Evolutionary conservation across 2,888 invertebrate species (phyloP).

Genomic region (Orthosia cruda): DNA sequence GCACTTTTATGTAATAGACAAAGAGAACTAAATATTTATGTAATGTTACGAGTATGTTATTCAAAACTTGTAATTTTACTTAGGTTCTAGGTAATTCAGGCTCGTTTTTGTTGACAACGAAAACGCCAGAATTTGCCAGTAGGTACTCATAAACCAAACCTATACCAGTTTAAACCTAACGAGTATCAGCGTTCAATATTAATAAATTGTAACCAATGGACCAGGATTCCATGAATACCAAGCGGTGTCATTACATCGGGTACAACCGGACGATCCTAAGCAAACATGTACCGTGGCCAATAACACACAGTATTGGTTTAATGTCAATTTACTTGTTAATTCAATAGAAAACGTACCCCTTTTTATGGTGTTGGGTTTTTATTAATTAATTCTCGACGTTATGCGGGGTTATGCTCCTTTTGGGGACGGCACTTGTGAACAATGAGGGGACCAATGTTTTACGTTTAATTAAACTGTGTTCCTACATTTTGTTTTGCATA

Average conservation of each 20-base stretch:
- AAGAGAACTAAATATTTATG: too few relatives aligned
- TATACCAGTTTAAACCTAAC: conserved; percentile 33
- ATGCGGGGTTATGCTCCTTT: conserved; percentile 29
- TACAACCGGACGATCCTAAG: conserved; percentile 65
- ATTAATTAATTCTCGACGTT: conserved; percentile 55
- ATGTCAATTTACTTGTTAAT: conserved; percentile 67
- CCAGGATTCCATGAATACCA: conserved; percentile 63
- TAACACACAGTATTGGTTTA: conserved; percentile 64
- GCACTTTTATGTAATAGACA: too few relatives aligned
- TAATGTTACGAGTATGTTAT: neutral
- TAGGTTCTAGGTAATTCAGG: too few relatives aligned
- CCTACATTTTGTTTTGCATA: conserved; percentile 24
- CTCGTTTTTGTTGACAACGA: too few relatives aligned
- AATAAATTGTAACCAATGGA: conserved; percentile 63
- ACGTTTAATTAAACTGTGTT: conserved; percentile 12
- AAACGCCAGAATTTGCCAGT: neutral
- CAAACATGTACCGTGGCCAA: conserved; percentile 60
- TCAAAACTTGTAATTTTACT: too few relatives aligned
- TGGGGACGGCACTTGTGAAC: conserved; percentile 21
- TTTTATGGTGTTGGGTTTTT: conserved; percentile 51
- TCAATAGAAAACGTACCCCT: conserved; percentile 60
- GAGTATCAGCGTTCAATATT: conserved; percentile 53
- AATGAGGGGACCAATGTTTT: conserved; percentile 34
- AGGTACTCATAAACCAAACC: conserved; percentile 28
- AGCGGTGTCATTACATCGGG: conserved; percentile 57